Conservation (phyloP, 2,888 invertebrate genomes). For the Cephus nigrinus region DNA sequence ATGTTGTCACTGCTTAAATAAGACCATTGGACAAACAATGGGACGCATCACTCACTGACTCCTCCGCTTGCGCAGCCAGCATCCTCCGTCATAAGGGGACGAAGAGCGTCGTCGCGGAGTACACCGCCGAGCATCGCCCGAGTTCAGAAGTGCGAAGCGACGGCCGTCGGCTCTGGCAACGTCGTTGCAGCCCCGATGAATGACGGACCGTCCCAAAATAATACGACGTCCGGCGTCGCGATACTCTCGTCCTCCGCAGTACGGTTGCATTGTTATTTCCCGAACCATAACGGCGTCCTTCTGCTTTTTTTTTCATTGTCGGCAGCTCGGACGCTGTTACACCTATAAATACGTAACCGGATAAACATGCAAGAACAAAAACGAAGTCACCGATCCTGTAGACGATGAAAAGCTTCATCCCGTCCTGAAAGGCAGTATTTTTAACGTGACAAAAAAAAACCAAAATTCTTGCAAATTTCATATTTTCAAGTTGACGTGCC, state of each 20-base stretch:
- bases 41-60: conserved; percentile 36
- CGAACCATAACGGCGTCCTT: not conserved
- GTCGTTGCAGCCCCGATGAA: conserved; percentile 39
- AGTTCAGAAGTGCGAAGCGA: conserved; percentile 48
- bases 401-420: not conserved
- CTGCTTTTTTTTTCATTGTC: not conserved
- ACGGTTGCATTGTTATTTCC: conserved; percentile 39
- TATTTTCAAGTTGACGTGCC: not conserved
- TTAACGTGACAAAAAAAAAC: not conserved
- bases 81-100: not conserved
- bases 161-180: conserved; percentile 51
- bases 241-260: conserved; percentile 25
- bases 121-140: conserved; percentile 19
- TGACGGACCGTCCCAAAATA: conserved; percentile 51
- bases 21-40: conserved; percentile 33
- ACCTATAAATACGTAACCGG: not conserved
- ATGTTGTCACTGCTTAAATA: conserved; percentile 24
- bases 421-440: not conserved
- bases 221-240: conserved; percentile 39
- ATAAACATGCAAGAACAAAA: not conserved
- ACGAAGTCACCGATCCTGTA: not conserved
- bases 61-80: conserved; percentile 19
- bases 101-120: conserved; percentile 18
- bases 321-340: not conserved
- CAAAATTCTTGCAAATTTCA: not conserved